Percentiles rank a stretch among this genome's conserved stretches.
Conservation (phyloP, 2,113 vertebrate species). For the Anarrhichthys ocellatus region DNA sequence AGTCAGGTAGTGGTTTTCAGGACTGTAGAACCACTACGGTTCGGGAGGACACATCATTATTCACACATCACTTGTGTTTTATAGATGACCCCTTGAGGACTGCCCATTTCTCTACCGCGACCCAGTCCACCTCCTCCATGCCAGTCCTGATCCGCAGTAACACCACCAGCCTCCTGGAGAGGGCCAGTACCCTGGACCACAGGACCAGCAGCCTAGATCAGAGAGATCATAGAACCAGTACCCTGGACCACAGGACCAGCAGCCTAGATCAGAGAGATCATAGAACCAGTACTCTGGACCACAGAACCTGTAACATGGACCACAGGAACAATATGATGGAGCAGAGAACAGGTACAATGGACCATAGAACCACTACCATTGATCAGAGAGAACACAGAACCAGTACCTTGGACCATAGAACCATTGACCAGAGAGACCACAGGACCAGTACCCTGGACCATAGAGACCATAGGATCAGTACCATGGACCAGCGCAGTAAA, state of each 20-base stretch:
- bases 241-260: constrained; percentile 58
- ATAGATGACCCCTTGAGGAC: constrained; percentile 88
- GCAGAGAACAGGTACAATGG: constrained; percentile 25
- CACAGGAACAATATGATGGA: constrained; percentile 80
- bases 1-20: not conserved
- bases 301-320: constrained; percentile 7
- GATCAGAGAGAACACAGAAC: constrained; percentile 67
- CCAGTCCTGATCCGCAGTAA: constrained; percentile 86
- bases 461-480: constrained; percentile 69
- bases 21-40: not conserved
- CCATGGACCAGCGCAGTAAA: constrained; percentile 79
- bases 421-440: constrained; percentile 67
- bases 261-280: constrained; percentile 27
- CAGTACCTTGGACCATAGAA: constrained; percentile 11
- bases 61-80: constrained; percentile 55
- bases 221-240: constrained; percentile 32
- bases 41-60: not conserved
- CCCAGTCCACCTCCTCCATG: constrained; percentile 79
- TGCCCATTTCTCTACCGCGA: constrained; percentile 80
- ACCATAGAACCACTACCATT: constrained; percentile 16
- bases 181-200: constrained; percentile 45
- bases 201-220: constrained; percentile 40
- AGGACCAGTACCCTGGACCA: constrained; percentile 24
- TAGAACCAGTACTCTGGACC: constrained; percentile 12
- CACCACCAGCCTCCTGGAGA: constrained; percentile 80